Evolutionary conservation across 2,888 invertebrate genomes (phyloP), one percentile per base, ranked within the genome.

Genomic region (Ditylenchus weischeri): DNA sequence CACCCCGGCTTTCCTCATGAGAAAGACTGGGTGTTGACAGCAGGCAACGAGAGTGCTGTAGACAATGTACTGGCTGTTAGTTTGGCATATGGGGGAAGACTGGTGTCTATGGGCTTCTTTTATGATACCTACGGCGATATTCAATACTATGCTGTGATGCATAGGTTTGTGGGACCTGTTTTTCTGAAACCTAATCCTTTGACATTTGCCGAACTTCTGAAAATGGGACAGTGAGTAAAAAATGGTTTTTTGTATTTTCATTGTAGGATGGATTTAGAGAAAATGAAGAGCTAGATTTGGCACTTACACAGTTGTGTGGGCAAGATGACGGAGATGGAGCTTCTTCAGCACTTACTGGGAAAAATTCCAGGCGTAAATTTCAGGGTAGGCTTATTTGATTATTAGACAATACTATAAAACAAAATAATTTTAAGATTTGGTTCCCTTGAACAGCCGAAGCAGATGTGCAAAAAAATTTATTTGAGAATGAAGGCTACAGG

Each of bases 181-280:
- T 82, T 81, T 67, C 73, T 81, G 35, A 81, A 80, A 62, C 81
- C 81, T 5, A 72, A 76, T n/a, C 81, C 81, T 18, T 77, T 78
- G 74, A 71, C 78, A 49, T 79, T 75, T 59, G 72, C 78, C 48
- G 78, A 81, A 62, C 73, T 81, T 13, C 67, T 81, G 50, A 77
- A 77, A 65, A 75, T 76, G 18, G 76, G 76, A 6, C 59, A 71
- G 78, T 76, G 49, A 62, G 64, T 57, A n/a, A 8, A 29, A 60
- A 35, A 29, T 49, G 38, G 23, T 57, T 10, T 57, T 18, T 8
- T 43, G 29, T 36, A 15, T 13, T n/a, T 49, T 29, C 29, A 66
- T 13, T 19, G 21, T 50, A 29, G 3, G 13, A 1, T 36, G n/a
- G 21, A 36, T 78, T 48, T 50, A 75, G 81, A 50, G 81, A 81